phyloP scores from a whole-genome alignment of 2,113 vertebrate genomes.

The Numida meleagris region DNA sequence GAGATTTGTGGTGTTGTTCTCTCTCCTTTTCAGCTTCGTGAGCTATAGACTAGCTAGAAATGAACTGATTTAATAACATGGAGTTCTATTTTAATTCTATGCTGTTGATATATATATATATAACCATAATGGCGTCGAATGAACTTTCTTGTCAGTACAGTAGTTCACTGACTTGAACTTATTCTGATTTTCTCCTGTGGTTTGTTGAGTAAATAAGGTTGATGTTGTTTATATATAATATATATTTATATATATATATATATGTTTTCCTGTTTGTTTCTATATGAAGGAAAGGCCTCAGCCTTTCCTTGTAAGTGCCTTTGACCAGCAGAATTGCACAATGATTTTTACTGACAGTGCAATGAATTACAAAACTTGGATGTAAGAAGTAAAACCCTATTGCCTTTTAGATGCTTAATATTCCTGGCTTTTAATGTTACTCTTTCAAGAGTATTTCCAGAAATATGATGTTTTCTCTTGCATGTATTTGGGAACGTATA shows the following conservation, averaged over 20 bases:
- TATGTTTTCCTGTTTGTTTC: neutral
- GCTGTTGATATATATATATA: neutral
- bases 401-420: neutral
- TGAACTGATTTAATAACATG: neutral
- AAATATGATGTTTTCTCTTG: neutral
- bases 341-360: neutral
- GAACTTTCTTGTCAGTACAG: neutral
- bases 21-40: neutral
- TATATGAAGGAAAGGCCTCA: neutral
- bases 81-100: neutral
- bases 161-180: neutral
- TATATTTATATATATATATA: too few relatives aligned
- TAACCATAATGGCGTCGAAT: rapidly evolving
- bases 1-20: neutral
- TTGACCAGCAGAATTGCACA: neutral
- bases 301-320: neutral
- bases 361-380: neutral
- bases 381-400: neutral
- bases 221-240: neutral
- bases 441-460: neutral
- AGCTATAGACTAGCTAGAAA: neutral
- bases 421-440: neutral
- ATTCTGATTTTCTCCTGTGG: neutral
- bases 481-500: neutral
- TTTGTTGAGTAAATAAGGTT: neutral